A percentile compares a stretch with the other conserved stretches of the same genome.
Conservation (phyloP, 2,888 invertebrate species). For the Plebejus melissa region DNA sequence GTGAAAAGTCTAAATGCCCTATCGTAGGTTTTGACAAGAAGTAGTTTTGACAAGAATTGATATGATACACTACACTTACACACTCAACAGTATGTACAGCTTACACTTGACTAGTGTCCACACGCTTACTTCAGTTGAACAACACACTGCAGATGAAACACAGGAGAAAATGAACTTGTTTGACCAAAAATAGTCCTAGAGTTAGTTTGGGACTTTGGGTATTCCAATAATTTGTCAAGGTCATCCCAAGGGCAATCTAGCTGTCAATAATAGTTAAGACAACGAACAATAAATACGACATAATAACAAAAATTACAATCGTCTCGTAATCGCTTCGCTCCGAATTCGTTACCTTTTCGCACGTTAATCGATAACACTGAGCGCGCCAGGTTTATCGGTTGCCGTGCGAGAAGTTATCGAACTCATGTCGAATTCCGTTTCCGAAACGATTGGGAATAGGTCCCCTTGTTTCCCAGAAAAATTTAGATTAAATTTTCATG, state of each 20-base stretch:
- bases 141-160: too few relatives aligned
- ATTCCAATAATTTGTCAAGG: not conserved
- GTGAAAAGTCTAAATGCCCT: not conserved
- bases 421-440: not conserved
- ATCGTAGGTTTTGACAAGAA: not conserved
- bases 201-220: not conserved
- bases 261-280: not conserved
- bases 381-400: not conserved
- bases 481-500: too few relatives aligned
- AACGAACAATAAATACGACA: not conserved
- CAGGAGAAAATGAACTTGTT: too few relatives aligned
- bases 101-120: too few relatives aligned
- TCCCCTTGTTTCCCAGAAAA: too few relatives aligned
- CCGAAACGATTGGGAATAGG: not conserved
- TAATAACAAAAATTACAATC: not conserved
- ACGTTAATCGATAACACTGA: not conserved
- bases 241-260: not conserved
- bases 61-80: not conserved
- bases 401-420: not conserved
- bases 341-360: not conserved
- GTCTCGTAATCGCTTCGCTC: not conserved
- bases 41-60: not conserved
- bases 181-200: not conserved
- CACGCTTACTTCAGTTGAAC: too few relatives aligned
- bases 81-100: not conserved